Base-by-base conservation (phyloP, 2,113 vertebrate genomes). In the Leiothrix lutea region DNA sequence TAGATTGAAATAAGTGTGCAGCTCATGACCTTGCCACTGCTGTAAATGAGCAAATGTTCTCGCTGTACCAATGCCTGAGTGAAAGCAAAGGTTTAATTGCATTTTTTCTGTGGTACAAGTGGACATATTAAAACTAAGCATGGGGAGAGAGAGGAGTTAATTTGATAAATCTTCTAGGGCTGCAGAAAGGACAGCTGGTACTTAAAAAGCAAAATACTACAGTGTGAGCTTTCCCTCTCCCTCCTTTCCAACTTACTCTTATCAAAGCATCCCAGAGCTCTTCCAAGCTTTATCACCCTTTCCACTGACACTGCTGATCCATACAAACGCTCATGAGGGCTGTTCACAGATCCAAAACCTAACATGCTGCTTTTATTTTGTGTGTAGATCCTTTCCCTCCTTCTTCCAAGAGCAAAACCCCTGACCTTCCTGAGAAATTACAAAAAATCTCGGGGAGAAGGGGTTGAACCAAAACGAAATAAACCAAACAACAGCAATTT, bases 361-460 rank as follows among this genome's bases (percentile, higher is more conserved):
- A 13, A 20, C 28, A 12, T 7, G 7, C 50, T 57, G 40, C 45
- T 61, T 33, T 29, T 31, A 23, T 36, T 38, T 26, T 80, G 9
- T 12, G 2, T 3, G 6, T 8, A 36, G 38, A 40, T n/a, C 22
- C 13, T 58, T 62, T 36, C 60, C 60, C 56, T 56, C 11, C 47
- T 62, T 10, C 29, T 60, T 38, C 56, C 23, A 51, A 5, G 4
- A 80, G 20, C 16, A 86, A 74, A 71, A 38, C 5, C 14, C 5
- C 36, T 20, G 12, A 33, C 31, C 14, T 26, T 23, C 62, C 56
- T 18, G 14, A 80, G 36, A 67, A 61, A 58, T 7, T 2, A 15
- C 10, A 60, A 48, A 48, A 80, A 36, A 21, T 23, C 3, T 2
- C 0, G 2, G 18, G 3, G 3, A 24, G 3, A 0, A 3, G 18